Evolutionary conservation across 1,140 invertebrate species (phyloP).

Genomic region (Leptinotarsa texana): DNA sequence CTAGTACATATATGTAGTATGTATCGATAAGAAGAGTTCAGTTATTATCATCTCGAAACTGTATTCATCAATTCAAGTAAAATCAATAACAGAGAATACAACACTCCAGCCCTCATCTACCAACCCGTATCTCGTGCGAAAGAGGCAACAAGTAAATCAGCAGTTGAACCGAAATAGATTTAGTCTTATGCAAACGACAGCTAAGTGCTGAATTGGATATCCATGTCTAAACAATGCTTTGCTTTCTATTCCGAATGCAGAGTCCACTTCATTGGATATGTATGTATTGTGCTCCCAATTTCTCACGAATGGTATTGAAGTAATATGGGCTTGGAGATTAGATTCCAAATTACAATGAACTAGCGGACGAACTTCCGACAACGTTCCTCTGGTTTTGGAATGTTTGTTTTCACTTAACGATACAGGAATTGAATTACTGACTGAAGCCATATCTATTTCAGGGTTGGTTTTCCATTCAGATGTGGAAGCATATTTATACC

Average conservation of each 20-base stretch:
- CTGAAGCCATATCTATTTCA: not conserved
- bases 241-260: not conserved
- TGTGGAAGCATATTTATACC: not conserved
- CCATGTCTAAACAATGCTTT: conserved; percentile 16
- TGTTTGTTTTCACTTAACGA: conserved; percentile 15
- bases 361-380: conserved; percentile 1
- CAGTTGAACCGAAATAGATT: not conserved
- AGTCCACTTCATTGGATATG: conserved; percentile 8
- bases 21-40: too few relatives aligned
- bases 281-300: conserved; percentile 8
- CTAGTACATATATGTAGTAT: too few relatives aligned
- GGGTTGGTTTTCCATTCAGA: conserved; percentile 16
- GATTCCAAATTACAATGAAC: not conserved
- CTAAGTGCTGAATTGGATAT: conserved; percentile 12
- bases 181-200: conserved; percentile 10
- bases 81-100: too few relatives aligned
- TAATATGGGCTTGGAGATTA: not conserved
- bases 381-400: not conserved
- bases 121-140: not conserved
- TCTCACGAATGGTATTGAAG: not conserved
- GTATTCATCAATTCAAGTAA: too few relatives aligned
- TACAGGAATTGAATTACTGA: not conserved
- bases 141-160: conserved; percentile 19
- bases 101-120: not conserved
- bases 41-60: too few relatives aligned